These are phyloP conservation scores for Myathropa florea DNA, from an alignment of 2,888 invertebrate genomes.

Conservation along the genomic window DNA sequence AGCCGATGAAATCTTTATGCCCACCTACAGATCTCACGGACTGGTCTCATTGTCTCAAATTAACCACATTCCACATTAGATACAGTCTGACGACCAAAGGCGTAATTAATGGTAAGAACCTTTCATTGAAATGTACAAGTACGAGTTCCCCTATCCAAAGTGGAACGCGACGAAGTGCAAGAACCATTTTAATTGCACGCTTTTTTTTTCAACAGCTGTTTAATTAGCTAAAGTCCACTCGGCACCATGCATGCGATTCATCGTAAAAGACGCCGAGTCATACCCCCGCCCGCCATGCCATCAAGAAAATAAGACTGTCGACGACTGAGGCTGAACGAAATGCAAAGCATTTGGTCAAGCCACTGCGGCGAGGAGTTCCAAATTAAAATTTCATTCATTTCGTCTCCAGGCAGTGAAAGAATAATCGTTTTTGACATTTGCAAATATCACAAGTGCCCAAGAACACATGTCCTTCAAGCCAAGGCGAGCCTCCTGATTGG, in stretches of 20 bases:
- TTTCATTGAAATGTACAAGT: background rate
- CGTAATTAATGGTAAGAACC: background rate
- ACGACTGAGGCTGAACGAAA: conserved; percentile 34
- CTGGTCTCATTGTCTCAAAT: conserved; percentile 1
- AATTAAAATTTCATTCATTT: conserved; percentile 32
- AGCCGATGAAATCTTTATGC: background rate
- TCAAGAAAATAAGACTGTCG: background rate
- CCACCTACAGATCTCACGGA: background rate
- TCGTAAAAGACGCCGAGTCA: background rate
- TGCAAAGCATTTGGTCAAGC: conserved; percentile 27
- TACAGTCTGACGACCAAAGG: background rate
- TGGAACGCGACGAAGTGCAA: conserved; percentile 38
- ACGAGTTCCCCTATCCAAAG: background rate
- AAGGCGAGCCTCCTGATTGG: conserved; percentile 53
- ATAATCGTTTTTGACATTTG: conserved; percentile 70
- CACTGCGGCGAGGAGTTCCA: background rate
- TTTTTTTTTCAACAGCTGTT: conserved; percentile 79
- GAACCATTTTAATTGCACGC: conserved; percentile 46
- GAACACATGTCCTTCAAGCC: conserved; percentile 62
- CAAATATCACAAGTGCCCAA: conserved; percentile 57
- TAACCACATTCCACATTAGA: conserved; percentile 4
- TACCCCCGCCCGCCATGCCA: background rate
- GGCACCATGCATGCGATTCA: conserved; percentile 23
- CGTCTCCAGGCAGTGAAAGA: background rate
- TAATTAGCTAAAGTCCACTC: conserved; percentile 77